Base-by-base conservation (phyloP, 2,888 invertebrate genomes). In the Cerceris rybyensis region DNA sequence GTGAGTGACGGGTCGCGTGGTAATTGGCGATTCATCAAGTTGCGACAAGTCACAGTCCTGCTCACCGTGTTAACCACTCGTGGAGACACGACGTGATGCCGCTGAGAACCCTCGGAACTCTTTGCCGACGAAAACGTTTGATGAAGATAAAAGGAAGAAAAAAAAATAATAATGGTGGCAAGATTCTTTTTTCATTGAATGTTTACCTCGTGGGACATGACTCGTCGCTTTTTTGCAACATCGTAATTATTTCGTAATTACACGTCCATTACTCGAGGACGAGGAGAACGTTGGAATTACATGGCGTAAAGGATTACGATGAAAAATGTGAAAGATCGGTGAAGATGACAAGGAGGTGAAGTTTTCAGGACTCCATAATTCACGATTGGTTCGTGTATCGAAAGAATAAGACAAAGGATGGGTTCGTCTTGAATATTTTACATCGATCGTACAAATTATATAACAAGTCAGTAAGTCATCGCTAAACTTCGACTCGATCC, bases 11-110 rank as follows among this genome's bases (percentile, higher is more conserved):
- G 74, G 82, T 82, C 79, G 84, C 79, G 79, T 86, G 77, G 74
- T 86, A 86, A 85, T 84, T 81, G 80, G 80, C 82, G 80, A 85
- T 86, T 82, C 77, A 84, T 84, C 82, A 80, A 80, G 73, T 46
- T 43, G 78, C 75, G 80, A 85, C 85, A 73, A 66, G 78, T 58
- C 46, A 49, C 67, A 52, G 76, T 80, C 70, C 70, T 82, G 82
- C 82, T 84, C 72, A 75, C 78, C 82, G 84, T 77, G 84, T 83
- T 83, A 67, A 82, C 82, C 86, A 70, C 71, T 83, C 75, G 63
- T 61, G 75, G 81, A 71, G 85, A 85, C 84, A 78, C 75, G 83
- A 60, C 80, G 68, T 72, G 75, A 72, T 67, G 72, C 68, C 43
- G 76, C 66, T 49, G 64, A 60, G 78, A 73, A 71, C 73, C 71